phyloP scores from a whole-genome alignment of 1,140 invertebrate species.

The Calycopis cecrops region DNA sequence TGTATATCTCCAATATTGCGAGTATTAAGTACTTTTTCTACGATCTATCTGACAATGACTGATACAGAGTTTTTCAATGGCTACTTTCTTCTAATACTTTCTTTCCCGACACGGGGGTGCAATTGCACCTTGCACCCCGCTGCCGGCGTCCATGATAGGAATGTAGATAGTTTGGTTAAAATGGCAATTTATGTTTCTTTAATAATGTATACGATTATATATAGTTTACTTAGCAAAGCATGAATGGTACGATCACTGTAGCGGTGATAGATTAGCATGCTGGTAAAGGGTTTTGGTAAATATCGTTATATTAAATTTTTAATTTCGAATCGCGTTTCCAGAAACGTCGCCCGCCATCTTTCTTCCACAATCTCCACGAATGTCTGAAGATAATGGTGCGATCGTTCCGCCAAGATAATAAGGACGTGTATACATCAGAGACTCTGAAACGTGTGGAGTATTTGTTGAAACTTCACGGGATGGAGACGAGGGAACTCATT shows the following conservation, averaged over 20 bases:
- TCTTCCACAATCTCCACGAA: slow-evolving; percentile 92
- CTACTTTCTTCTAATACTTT: no score
- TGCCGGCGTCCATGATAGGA: no score
- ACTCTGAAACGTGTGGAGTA: slow-evolving; percentile 81
- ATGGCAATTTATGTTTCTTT: no score
- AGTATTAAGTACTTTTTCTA: no score
- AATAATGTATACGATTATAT: no score
- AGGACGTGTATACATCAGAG: slow-evolving; percentile 71
- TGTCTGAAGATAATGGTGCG: slow-evolving; percentile 89
- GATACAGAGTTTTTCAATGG: no score
- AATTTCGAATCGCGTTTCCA: slow-evolving; percentile 45
- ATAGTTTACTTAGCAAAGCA: neutral
- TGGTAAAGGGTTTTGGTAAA: slow-evolving; percentile 19
- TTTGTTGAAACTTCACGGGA: slow-evolving; percentile 86
- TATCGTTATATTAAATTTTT: slow-evolving; percentile 34
- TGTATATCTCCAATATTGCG: no score
- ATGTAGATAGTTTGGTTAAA: no score
- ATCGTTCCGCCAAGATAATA: slow-evolving; percentile 88
- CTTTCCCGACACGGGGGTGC: no score
- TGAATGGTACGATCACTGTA: neutral
- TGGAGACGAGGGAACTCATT: slow-evolving; percentile 91
- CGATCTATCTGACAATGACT: no score
- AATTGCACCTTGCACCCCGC: no score
- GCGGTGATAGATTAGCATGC: slow-evolving; percentile 24
- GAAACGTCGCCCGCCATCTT: slow-evolving; percentile 89